phyloP scores from a whole-genome alignment of 2,888 invertebrate genomes.

The Zootermopsis nevadensis region DNA sequence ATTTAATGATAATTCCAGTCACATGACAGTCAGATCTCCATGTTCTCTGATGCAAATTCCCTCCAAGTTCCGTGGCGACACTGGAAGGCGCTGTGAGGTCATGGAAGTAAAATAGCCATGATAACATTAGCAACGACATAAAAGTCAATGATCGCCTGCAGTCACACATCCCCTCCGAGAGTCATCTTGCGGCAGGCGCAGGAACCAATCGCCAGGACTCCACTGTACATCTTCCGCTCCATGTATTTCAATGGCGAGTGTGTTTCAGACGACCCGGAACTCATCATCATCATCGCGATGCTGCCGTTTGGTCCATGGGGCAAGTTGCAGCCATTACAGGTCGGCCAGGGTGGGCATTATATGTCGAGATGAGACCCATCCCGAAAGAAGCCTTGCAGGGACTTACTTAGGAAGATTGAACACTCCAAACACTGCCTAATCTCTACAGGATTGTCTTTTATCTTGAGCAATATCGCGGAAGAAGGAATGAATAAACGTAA shows the following conservation, averaged over 20 bases:
- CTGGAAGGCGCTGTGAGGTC: neutral
- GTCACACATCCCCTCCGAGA: conserved; percentile 1
- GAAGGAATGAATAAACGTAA: too few species aligned
- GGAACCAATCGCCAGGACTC: conserved; percentile 4
- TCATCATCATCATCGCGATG: neutral
- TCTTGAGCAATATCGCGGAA: too few species aligned
- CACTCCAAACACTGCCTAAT: neutral
- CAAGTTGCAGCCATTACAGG: conserved; percentile 20
- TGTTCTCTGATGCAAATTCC: too few species aligned
- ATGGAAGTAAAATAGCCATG: neutral
- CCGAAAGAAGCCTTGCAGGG: neutral
- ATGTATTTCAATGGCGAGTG: conserved; percentile 18
- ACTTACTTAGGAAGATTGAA: conserved; percentile 36
- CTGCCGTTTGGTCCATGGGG: conserved; percentile 21
- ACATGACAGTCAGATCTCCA: too few species aligned
- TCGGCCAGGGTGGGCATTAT: conserved; percentile 5
- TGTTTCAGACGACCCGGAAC: neutral
- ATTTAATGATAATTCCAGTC: too few species aligned
- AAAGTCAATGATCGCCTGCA: neutral
- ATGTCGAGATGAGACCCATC: conserved; percentile 9
- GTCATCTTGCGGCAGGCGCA: neutral
- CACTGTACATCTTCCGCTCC: conserved; percentile 19
- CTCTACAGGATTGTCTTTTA: neutral
- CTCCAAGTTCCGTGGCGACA: neutral
- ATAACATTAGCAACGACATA: conserved; percentile 6